Evolutionary conservation across 2,888 invertebrate species (phyloP).

Genomic region (Polyploca ridens): DNA sequence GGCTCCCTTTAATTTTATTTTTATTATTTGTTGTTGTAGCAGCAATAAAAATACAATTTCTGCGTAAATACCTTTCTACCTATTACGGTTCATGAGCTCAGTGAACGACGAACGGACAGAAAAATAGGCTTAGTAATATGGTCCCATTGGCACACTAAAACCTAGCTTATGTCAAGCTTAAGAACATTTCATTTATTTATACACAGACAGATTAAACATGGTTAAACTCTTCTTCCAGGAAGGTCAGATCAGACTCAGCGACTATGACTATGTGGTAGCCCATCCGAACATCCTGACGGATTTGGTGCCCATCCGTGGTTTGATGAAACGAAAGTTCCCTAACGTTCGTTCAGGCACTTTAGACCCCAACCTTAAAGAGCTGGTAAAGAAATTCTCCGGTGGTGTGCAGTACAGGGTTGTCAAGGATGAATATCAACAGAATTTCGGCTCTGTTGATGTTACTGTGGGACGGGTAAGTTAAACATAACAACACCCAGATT

Average conservation of each 20-base stretch:
- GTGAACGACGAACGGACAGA: too few relatives aligned
- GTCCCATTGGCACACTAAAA: too few relatives aligned
- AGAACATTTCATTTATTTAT: too few relatives aligned
- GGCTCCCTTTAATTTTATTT: too few relatives aligned
- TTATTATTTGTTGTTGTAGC: too few relatives aligned
- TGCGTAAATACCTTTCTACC: too few relatives aligned
- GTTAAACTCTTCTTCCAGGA: slow-evolving; percentile 65
- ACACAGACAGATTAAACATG: slow-evolving; percentile 4
- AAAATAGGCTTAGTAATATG: too few relatives aligned
- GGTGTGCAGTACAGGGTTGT: slow-evolving; percentile 88
- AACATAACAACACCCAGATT: too few relatives aligned
- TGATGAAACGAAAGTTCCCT: slow-evolving; percentile 92
- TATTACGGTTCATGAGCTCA: too few relatives aligned
- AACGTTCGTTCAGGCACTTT: slow-evolving; percentile 87
- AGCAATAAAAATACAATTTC: too few relatives aligned
- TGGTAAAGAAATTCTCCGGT: slow-evolving; percentile 87
- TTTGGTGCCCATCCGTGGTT: slow-evolving; percentile 89
- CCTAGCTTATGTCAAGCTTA: too few relatives aligned
- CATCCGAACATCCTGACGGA: slow-evolving; percentile 93
- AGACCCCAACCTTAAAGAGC: slow-evolving; percentile 84
- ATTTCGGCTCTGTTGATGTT: slow-evolving; percentile 88
- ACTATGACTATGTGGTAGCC: slow-evolving; percentile 90
- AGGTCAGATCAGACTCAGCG: slow-evolving; percentile 86
- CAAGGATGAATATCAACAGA: slow-evolving; percentile 88
- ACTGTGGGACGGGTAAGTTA: slow-evolving; percentile 88